Evolutionary conservation across 2,113 vertebrate species (phyloP).

Genomic region (Illadopsis cleaveri): DNA sequence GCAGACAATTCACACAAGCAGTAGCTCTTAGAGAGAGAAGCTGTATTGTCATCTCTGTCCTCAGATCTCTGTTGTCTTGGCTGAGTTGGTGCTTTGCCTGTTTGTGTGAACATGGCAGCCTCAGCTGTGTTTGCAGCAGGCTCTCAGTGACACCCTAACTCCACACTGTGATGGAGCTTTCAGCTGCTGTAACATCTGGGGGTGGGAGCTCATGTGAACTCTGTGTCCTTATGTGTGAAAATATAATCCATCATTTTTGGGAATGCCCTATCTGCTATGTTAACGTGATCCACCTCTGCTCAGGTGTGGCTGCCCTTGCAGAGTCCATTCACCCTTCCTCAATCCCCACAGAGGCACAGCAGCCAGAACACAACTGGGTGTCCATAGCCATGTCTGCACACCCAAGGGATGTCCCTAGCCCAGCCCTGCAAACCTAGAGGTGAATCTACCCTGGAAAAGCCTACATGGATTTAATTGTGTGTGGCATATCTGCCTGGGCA

Average conservation of each 20-base stretch:
- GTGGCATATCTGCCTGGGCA: background rate
- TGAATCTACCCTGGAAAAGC: background rate
- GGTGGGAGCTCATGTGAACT: background rate
- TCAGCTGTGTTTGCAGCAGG: background rate
- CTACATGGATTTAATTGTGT: background rate
- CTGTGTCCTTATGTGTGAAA: background rate
- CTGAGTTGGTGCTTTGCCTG: background rate
- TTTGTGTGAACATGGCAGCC: background rate
- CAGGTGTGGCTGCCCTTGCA: background rate
- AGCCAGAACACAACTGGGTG: background rate
- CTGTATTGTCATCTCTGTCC: background rate
- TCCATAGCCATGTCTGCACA: background rate
- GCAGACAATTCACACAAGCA: background rate
- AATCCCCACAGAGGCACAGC: background rate
- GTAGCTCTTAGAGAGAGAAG: too few species aligned
- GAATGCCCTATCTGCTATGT: background rate
- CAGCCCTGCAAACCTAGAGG: background rate
- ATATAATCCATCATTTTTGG: background rate
- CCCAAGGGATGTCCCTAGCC: background rate
- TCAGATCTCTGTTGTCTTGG: background rate
- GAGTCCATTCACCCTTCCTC: background rate
- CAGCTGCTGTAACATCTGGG: background rate
- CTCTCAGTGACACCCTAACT: background rate
- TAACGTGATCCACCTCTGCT: background rate
- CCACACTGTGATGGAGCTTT: accelerated